Percentiles rank a stretch among this genome's conserved stretches.
Evolutionary conservation across 2,797 vertebrate genomes (phyloP).

Genomic region (Tapera naevia): DNA sequence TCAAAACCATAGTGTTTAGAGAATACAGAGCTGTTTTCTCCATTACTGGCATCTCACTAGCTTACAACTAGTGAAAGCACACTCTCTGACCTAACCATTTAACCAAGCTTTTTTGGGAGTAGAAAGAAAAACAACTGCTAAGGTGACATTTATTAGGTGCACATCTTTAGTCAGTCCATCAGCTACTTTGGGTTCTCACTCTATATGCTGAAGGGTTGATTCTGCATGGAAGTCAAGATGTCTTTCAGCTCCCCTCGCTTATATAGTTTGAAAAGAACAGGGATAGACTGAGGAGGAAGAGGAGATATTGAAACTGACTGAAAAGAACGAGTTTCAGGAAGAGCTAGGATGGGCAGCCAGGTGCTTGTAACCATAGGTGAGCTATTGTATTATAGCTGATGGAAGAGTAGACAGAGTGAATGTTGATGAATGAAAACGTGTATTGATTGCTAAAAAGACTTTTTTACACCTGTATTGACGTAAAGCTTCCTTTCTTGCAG

Average conservation of each 20-base stretch:
- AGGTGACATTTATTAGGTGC: slow-evolving; percentile 16
- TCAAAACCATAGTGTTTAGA: neutral
- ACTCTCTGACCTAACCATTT: neutral
- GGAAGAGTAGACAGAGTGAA: neutral
- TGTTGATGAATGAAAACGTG: neutral
- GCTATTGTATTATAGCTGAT: neutral
- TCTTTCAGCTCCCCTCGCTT: neutral
- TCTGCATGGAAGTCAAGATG: neutral
- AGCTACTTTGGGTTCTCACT: neutral
- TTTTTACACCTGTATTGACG: neutral
- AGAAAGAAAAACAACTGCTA: neutral
- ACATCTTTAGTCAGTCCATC: neutral
- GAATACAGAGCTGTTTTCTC: neutral
- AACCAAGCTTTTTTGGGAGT: neutral
- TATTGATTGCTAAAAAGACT: neutral
- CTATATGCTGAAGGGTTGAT: neutral
- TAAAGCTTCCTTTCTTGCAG: neutral
- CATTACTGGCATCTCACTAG: neutral
- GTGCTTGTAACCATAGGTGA: neutral
- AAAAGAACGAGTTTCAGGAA: neutral
- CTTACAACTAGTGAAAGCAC: neutral
- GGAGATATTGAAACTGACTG: neutral
- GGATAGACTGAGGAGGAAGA: neutral
- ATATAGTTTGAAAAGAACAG: neutral
- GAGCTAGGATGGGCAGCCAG: neutral